Evolutionary conservation across 2,113 vertebrate species (phyloP).

Genomic region (Bucco capensis): DNA sequence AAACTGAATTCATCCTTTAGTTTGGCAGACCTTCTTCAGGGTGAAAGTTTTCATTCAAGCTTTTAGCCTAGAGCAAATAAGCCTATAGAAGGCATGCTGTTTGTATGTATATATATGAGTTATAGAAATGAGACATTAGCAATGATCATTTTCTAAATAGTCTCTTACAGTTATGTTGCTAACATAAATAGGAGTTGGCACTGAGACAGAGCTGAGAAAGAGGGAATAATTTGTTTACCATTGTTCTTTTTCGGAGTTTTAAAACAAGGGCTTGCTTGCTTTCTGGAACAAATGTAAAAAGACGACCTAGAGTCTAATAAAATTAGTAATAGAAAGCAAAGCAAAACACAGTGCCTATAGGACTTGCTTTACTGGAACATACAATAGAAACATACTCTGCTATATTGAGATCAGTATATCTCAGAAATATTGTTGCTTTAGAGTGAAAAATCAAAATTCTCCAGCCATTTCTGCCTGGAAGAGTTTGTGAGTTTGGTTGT

Average conservation of each 20-base stretch:
- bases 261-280: background rate
- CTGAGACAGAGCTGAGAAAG: background rate
- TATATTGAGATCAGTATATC: background rate
- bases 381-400: background rate
- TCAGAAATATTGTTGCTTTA: background rate
- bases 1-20: slow-evolving; percentile 10
- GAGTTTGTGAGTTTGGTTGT: background rate
- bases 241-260: slow-evolving; percentile 8
- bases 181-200: background rate
- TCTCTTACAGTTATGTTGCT: background rate
- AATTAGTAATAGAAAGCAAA: background rate
- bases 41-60: background rate
- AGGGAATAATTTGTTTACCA: background rate
- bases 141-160: background rate
- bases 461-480: background rate
- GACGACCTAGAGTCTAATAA: background rate
- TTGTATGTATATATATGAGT: background rate
- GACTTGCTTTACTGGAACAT: background rate
- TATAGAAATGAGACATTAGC: background rate
- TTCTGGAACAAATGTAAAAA: slow-evolving; percentile 11
- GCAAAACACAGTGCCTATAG: background rate
- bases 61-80: background rate
- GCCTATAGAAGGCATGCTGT: background rate
- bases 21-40: background rate
- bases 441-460: background rate